phyloP scores from a whole-genome alignment of 1,140 invertebrate species.

The Macrotrachela quadricornifera region DNA sequence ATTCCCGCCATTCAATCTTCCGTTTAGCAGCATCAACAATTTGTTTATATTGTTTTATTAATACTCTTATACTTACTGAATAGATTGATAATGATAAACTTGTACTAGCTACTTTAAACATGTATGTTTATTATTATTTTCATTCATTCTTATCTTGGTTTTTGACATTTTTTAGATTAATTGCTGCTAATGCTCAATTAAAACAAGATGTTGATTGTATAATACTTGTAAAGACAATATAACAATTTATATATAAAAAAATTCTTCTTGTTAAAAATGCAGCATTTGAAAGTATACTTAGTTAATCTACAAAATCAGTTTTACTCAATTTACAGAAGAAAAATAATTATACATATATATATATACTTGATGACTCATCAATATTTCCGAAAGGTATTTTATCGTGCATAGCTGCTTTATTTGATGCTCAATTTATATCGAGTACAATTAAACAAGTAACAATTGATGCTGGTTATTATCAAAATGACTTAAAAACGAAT shows the following conservation, averaged over 20 bases:
- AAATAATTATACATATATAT: conserved; percentile 84
- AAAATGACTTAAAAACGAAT: conserved; percentile 95
- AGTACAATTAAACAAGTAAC: conserved; percentile 88
- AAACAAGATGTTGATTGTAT: no score
- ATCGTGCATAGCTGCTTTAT: conserved; percentile 73
- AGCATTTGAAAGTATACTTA: conserved; percentile 49
- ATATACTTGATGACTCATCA: conserved; percentile 71
- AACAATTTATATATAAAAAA: conserved; percentile 32
- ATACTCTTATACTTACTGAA: no score
- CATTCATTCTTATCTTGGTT: no score
- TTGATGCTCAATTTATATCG: conserved; percentile 82
- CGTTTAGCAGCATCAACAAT: no score
- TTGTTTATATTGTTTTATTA: no score
- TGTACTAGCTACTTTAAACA: no score
- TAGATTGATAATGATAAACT: no score
- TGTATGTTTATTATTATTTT: no score
- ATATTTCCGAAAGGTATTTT: conserved; percentile 65
- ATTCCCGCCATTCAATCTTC: no score
- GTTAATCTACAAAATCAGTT: conserved; percentile 62
- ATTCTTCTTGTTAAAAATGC: conserved; percentile 71
- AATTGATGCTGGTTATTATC: conserved; percentile 93
- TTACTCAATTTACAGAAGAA: conserved; percentile 70
- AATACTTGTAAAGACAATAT: no score
- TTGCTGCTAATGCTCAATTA: no score
- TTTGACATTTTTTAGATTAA: no score